Evolutionary conservation across 1,140 invertebrate genomes (phyloP).

Genomic region (Lysiphlebus fabarum): DNA sequence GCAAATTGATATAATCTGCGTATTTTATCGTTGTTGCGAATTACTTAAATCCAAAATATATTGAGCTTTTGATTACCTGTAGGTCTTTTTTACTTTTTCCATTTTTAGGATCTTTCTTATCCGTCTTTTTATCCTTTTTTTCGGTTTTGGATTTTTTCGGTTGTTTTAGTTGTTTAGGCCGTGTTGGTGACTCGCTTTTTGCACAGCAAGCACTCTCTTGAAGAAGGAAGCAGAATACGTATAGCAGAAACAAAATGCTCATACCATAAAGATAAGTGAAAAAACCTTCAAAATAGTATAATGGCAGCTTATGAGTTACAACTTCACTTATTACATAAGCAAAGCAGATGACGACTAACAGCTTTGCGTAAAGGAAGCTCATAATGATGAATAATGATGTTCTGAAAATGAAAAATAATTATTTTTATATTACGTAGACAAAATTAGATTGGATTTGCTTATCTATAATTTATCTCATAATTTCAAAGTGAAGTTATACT

Average conservation of each 20-base stretch:
- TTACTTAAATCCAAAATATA: background rate
- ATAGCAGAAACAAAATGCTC: constrained; percentile 92
- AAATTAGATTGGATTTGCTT: background rate
- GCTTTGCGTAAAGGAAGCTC: constrained; percentile 90
- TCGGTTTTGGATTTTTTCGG: constrained; percentile 67
- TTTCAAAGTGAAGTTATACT: too few species aligned
- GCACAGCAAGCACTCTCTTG: constrained; percentile 84
- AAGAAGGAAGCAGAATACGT: constrained; percentile 94
- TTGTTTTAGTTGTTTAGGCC: constrained; percentile 71
- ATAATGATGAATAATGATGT: constrained; percentile 91
- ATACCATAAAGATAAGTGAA: constrained; percentile 95
- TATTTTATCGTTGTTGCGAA: too few species aligned
- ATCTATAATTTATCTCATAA: too few species aligned
- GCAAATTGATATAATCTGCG: too few species aligned
- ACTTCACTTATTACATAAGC: constrained; percentile 91
- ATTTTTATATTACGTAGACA: background rate
- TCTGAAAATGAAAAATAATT: constrained; percentile 62
- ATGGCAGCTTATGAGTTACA: constrained; percentile 84
- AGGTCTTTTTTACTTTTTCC: constrained; percentile 61
- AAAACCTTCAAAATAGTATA: constrained; percentile 93
- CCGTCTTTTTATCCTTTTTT: constrained; percentile 53
- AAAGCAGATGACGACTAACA: constrained; percentile 86
- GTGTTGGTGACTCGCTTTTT: constrained; percentile 62
- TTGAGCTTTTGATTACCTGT: constrained; percentile 43
- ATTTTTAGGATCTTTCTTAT: constrained; percentile 53